Conservation (phyloP, 2,113 vertebrate genomes). For the Tinamus guttatus region DNA sequence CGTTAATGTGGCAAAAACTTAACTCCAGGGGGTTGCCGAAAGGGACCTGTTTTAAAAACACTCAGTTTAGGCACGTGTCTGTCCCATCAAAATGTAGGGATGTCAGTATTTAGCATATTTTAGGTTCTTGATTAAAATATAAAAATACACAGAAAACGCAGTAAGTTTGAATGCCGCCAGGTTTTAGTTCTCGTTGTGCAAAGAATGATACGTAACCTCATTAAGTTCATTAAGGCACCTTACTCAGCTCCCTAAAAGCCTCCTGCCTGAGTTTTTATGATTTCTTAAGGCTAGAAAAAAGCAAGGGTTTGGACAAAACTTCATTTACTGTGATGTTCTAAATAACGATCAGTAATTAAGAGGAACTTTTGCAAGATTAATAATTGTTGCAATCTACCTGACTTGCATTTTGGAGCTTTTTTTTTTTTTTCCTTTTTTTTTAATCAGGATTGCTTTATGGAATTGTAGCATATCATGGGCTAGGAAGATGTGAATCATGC, state of each 20-base stretch:
- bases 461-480: neutral
- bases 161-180: neutral
- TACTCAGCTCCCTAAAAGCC: neutral
- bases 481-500: neutral
- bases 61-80: neutral
- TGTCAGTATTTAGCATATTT: neutral
- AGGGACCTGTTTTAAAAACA: neutral
- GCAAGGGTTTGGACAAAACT: neutral
- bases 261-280: neutral
- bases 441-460: neutral
- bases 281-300: neutral
- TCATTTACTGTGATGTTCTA: neutral
- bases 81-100: neutral
- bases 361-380: neutral
- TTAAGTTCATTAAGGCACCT: neutral
- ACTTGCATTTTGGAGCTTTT: neutral
- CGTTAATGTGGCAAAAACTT: neutral
- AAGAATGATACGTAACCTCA: neutral
- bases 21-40: neutral
- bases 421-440: neutral
- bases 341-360: neutral
- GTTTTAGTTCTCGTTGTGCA: neutral
- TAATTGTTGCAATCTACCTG: neutral
- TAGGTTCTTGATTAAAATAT: neutral
- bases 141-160: neutral